phyloP scores from a whole-genome alignment of 1,140 invertebrate species.

The Lordiphosa mommai region DNA sequence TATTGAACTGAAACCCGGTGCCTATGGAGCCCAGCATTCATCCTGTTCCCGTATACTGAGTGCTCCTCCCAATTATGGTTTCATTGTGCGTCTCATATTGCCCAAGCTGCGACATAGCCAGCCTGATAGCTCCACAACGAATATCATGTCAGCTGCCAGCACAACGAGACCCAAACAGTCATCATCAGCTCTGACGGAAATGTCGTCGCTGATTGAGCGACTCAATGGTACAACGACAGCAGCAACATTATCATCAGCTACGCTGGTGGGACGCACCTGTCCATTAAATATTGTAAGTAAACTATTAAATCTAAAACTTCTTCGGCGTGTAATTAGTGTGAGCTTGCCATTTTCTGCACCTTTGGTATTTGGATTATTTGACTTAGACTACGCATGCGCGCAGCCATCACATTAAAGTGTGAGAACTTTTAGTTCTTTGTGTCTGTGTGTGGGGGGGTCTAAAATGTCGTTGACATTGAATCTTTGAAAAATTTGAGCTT shows the following conservation, averaged over 20 bases:
- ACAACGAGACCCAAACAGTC: conserved; percentile 18
- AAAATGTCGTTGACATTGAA: conserved; percentile 12
- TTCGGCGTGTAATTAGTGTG: conserved; percentile 34
- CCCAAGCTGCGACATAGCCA: conserved; percentile 60
- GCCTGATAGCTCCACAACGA: conserved; percentile 21
- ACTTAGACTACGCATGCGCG: conserved; percentile 38
- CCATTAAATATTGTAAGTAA: conserved; percentile 76
- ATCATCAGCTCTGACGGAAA: conserved; percentile 18
- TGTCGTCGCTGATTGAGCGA: conserved; percentile 31
- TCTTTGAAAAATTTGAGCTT: conserved; percentile 28
- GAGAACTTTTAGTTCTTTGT: conserved; percentile 30
- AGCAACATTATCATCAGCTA: conserved; percentile 3
- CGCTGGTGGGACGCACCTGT: conserved; percentile 55
- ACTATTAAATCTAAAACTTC: neutral
- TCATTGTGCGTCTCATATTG: conserved; percentile 74
- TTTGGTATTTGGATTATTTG: conserved; percentile 27
- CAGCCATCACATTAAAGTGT: conserved; percentile 32
- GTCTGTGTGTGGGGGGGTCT: conserved; percentile 3
- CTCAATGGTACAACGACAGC: conserved; percentile 26
- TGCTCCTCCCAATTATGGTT: conserved; percentile 67
- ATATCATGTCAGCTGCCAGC: conserved; percentile 41
- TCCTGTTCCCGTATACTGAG: conserved; percentile 70
- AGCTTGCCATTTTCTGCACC: conserved; percentile 41
- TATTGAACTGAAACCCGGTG: conserved; percentile 67
- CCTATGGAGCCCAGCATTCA: conserved; percentile 37